Conservation (phyloP, 2,888 invertebrate genomes). For the Physocephala rufipes region DNA sequence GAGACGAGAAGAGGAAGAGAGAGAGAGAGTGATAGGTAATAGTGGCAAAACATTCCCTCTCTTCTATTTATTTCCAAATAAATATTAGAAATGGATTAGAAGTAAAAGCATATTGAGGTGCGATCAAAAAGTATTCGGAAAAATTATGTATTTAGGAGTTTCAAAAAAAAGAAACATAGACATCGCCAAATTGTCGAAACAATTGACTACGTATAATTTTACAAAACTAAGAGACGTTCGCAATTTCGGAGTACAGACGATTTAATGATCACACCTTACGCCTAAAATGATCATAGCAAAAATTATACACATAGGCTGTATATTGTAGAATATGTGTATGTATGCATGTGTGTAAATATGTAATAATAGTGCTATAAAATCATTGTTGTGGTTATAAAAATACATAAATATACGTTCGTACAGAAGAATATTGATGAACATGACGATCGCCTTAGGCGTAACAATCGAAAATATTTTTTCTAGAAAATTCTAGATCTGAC, state of each 20-base stretch:
- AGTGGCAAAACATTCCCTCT: too few species aligned
- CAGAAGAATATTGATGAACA: conserved; percentile 9
- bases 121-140: too few species aligned
- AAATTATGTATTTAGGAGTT: too few species aligned
- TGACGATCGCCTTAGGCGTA: conserved; percentile 40
- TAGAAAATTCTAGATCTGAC: conserved; percentile 39
- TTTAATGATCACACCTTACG: not conserved
- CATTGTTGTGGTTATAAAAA: conserved; percentile 45
- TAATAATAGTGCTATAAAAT: conserved; percentile 17
- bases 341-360: too few species aligned
- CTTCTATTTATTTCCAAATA: too few species aligned
- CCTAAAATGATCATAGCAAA: not conserved
- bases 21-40: not conserved
- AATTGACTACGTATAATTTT: too few species aligned
- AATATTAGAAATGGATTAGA: too few species aligned
- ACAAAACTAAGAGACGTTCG: too few species aligned
- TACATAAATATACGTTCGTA: conserved; percentile 44
- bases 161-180: too few species aligned
- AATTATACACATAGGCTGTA: not conserved
- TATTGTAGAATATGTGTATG: not conserved
- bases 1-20: not conserved
- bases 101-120: too few species aligned
- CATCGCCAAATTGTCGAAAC: too few species aligned
- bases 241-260: too few species aligned
- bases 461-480: conserved; percentile 22